Evolutionary conservation across 30 jellyfish, hydroid and myxozoan species (phyloP).

Genomic region (Morbakka virulenta): DNA sequence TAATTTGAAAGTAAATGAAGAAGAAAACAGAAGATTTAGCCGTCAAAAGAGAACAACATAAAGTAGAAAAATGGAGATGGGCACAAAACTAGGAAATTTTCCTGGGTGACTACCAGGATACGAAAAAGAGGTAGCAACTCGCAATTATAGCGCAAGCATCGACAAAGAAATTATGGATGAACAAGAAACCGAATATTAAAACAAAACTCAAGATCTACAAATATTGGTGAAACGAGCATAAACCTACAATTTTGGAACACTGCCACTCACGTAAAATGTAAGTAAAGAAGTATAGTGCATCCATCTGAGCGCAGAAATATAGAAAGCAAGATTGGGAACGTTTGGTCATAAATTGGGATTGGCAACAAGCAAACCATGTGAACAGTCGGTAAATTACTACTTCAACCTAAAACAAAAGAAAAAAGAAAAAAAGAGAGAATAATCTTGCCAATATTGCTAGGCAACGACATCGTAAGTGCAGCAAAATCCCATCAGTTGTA

Average conservation of each 20-base stretch:
- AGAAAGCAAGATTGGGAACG: too few species aligned
- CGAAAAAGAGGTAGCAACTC: constrained; percentile 12
- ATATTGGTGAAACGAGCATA: not conserved
- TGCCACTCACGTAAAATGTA: constrained; percentile 22
- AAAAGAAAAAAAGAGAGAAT: not conserved
- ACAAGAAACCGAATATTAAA: not conserved
- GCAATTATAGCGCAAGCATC: constrained; percentile 1
- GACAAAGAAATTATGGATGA: constrained; percentile 4
- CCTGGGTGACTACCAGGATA: constrained; percentile 14
- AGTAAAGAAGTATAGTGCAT: too few species aligned
- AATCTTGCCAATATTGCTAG: not conserved
- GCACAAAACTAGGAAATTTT: constrained; percentile 22
- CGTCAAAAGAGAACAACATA: constrained; percentile 9
- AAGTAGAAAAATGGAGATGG: constrained; percentile 4
- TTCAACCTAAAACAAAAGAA: constrained; percentile 1
- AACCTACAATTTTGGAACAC: constrained; percentile 32
- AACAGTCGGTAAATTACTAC: too few species aligned
- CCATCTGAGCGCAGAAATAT: not conserved
- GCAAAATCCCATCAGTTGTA: not conserved
- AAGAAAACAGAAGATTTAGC: constrained; percentile 9
- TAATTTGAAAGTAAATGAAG: too few species aligned
- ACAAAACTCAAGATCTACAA: constrained; percentile 13
- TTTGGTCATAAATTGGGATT: too few species aligned
- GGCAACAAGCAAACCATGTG: too few species aligned
- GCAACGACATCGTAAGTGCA: not conserved